Conservation (phyloP, 2,797 vertebrate species). For the Prionace glauca region DNA sequence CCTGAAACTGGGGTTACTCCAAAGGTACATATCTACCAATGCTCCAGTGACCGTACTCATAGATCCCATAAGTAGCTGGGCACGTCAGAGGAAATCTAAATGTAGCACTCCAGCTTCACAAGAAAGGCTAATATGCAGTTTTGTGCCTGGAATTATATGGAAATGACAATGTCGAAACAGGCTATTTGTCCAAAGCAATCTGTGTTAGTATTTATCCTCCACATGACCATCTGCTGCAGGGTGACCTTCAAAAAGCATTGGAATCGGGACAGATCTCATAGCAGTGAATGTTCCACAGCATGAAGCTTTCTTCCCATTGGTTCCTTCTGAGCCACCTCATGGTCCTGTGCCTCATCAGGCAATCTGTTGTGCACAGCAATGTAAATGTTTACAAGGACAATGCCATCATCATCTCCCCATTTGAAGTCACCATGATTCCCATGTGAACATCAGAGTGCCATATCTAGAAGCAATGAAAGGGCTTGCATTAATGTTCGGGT, state of each 20-base stretch:
- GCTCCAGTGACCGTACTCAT: not conserved
- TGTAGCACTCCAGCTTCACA: not conserved
- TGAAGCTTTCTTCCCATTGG: not conserved
- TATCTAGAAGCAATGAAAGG: not conserved
- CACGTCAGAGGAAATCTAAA: not conserved
- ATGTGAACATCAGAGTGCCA: not conserved
- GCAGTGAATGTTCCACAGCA: not conserved
- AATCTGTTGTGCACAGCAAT: slow-evolving; percentile 2
- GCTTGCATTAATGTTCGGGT: not conserved
- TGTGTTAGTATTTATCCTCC: slow-evolving; percentile 14
- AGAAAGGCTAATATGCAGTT: not conserved
- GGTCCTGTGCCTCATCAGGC: not conserved
- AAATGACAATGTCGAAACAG: not conserved
- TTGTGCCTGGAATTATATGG: not conserved
- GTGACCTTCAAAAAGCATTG: slow-evolving; percentile 23
- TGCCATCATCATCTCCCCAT: not conserved
- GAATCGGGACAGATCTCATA: not conserved
- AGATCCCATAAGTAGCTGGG: not conserved
- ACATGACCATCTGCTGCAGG: slow-evolving; percentile 21
- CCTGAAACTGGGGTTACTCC: not conserved
- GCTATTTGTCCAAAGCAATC: not conserved
- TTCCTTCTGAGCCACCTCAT: not conserved
- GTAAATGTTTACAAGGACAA: not conserved
- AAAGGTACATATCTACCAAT: not conserved
- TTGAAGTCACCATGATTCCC: not conserved